Evolutionary conservation across 37 sponge, comb jelly and placozoan species (phyloP).

Genomic region (Axinella damicornis): DNA sequence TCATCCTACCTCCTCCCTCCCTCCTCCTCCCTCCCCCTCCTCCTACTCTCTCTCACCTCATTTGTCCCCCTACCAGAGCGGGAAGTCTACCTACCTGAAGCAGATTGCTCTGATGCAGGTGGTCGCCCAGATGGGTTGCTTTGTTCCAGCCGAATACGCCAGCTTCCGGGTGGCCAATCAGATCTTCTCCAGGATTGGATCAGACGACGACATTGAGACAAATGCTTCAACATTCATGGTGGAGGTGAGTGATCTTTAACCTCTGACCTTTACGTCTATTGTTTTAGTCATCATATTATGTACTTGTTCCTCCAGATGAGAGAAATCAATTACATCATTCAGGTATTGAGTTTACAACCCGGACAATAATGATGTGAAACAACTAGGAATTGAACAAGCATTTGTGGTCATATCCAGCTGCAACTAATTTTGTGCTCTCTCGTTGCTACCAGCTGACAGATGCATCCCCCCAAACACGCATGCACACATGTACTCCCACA

Average conservation of each 20-base stretch:
- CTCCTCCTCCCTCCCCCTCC: not conserved
- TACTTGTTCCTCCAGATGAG: slow-evolving; percentile 75
- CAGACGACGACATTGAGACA: slow-evolving; percentile 96
- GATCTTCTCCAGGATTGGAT: slow-evolving; percentile 94
- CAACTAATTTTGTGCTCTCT: no score
- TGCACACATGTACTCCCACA: not conserved
- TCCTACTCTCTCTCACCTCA: not conserved
- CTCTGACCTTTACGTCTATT: no score
- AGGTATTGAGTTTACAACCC: slow-evolving; percentile 41
- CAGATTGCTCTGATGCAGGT: slow-evolving; percentile 92
- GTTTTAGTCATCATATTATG: no score
- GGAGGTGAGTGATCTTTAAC: slow-evolving; percentile 63
- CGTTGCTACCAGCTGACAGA: not conserved
- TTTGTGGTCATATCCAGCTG: no score
- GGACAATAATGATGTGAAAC: no score
- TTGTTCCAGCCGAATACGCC: slow-evolving; percentile 96
- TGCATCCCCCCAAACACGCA: slow-evolving; percentile 6
- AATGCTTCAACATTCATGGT: slow-evolving; percentile 98
- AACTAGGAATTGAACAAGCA: no score
- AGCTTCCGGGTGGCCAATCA: slow-evolving; percentile 89
- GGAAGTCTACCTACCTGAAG: slow-evolving; percentile 86
- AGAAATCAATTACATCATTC: slow-evolving; percentile 91
- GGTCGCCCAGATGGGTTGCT: slow-evolving; percentile 96
- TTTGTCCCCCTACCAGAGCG: no score
- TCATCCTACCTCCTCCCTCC: not conserved